A percentile compares a stretch with the other conserved stretches of the same genome.
These are phyloP conservation scores for Danio jaintianensis DNA, from an alignment of 2,797 vertebrate genomes.

Conservation along the genomic window DNA sequence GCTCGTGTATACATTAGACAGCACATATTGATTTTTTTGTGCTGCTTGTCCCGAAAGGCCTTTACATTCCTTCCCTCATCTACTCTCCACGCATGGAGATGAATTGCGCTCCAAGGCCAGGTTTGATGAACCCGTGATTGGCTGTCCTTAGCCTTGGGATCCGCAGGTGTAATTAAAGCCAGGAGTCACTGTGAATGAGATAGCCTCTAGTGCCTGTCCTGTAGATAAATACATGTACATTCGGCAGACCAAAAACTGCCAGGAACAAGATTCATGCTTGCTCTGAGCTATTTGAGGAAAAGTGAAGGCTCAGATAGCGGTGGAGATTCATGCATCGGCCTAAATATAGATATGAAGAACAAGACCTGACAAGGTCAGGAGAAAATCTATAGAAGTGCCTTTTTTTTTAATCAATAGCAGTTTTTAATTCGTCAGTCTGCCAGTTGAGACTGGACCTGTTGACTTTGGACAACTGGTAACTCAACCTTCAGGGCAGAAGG, in stretches of 20 bases:
- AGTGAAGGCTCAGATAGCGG: conserved; percentile 20
- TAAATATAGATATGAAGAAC: conserved; percentile 46
- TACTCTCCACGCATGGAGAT: conserved; percentile 55
- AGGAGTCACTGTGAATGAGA: conserved; percentile 25
- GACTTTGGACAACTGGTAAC: conserved; percentile 5
- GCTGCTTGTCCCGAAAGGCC: conserved; percentile 34
- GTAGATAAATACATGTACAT: conserved; percentile 29
- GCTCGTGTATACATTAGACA: conserved; percentile 66
- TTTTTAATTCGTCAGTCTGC: conserved; percentile 32
- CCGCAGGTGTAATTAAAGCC: conserved; percentile 53
- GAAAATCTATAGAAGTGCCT: conserved; percentile 29
- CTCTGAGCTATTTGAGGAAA: conserved; percentile 45
- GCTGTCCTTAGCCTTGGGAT: conserved; percentile 52
- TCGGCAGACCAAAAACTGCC: conserved; percentile 24
- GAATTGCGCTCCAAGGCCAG: conserved; percentile 53
- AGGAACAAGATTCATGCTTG: conserved; percentile 43
- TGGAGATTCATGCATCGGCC: conserved; percentile 3
- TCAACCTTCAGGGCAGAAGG: not conserved
- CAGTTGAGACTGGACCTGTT: conserved; percentile 20
- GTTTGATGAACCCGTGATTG: conserved; percentile 58
- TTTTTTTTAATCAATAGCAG: conserved; percentile 14
- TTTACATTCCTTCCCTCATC: conserved; percentile 37
- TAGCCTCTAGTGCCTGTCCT: conserved; percentile 24
- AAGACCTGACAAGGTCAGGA: conserved; percentile 42
- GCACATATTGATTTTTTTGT: conserved; percentile 65